Conservation (phyloP, 2,797 vertebrate species). For the Sardinella longiceps region DNA sequence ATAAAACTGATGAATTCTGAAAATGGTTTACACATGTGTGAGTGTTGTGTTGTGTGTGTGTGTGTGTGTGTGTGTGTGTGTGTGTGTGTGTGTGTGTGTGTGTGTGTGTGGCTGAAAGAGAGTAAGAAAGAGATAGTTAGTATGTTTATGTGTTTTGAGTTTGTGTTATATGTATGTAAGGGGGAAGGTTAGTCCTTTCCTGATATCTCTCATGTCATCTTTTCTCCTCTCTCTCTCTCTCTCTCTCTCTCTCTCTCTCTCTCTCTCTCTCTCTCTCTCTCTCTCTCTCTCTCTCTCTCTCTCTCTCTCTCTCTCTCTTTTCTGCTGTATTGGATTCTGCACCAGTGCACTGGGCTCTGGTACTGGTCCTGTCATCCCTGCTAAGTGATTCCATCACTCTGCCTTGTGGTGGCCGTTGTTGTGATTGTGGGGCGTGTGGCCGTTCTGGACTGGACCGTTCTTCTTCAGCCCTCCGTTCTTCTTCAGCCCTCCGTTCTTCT, state of each 20-base stretch:
- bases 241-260: conserved; percentile 18
- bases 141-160: conserved; percentile 53
- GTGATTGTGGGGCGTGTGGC: conserved; percentile 73
- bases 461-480: conserved; percentile 66
- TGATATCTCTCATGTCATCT: conserved; percentile 19
- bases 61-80: conserved; percentile 51
- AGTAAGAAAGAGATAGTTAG: conserved; percentile 58
- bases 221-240: conserved; percentile 2
- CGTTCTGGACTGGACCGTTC: conserved; percentile 83
- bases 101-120: conserved; percentile 33
- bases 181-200: conserved; percentile 30
- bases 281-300: neutral
- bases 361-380: conserved; percentile 40
- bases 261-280: conserved; percentile 13
- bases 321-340: conserved; percentile 27
- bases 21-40: neutral
- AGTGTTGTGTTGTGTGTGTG: conserved; percentile 25
- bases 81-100: conserved; percentile 46
- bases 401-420: conserved; percentile 90
- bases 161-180: conserved; percentile 46
- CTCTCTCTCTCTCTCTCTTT: conserved; percentile 13
- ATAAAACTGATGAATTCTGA: neutral
- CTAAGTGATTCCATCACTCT: conserved; percentile 74
- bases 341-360: neutral
- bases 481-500: conserved; percentile 58